Evolutionary conservation across 1,140 invertebrate genomes (phyloP), one percentile per base, ranked within the genome.

Genomic region (Vanessa atalanta): DNA sequence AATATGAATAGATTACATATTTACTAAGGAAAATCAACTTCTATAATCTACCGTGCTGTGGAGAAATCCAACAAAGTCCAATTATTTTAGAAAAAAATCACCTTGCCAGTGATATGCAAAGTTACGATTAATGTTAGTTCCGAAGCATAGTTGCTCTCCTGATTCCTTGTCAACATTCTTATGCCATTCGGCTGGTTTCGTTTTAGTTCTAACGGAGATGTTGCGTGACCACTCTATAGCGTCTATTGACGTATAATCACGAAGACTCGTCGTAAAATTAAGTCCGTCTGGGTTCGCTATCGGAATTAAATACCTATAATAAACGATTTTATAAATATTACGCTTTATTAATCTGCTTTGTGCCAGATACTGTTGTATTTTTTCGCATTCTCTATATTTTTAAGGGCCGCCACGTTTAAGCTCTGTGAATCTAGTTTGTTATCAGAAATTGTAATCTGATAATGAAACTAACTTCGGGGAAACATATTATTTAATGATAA

Each of bases 31-130:
- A 31, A 31, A 31, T 31, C 26, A 31, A 31, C 26, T 31, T 31
- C 6, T 31, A 31, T 31, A 31, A 31, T 31, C 26, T 1, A 31
- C 6, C 26, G 26, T 31, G 26, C 6, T 31, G 26, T 31, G 26
- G 3, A 31, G 3, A 31, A 3, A 31, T 31, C 1, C 3, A 31
- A 31, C 26, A 31, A 31, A 2, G 26, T 31, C 6, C 26, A 31
- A 31, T 31, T 31, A 31, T 6, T 43, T 9, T 1, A 43, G 9
- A 43, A 20, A 31, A 51, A 43, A 71, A 68, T 81, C 37, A 92
- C 89, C 89, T 87, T 90, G 89, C 89, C 90, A 92, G 74, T 92
- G 89, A 80, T 86, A 92, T 43, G 89, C 87, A 60, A 92, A 92
- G 75, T 92, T 92, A 5, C 90, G 82, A 77, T 92, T 91, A 43